phyloP scores from a whole-genome alignment of 2,888 invertebrate genomes.

The Hirudinaria manillensis region DNA sequence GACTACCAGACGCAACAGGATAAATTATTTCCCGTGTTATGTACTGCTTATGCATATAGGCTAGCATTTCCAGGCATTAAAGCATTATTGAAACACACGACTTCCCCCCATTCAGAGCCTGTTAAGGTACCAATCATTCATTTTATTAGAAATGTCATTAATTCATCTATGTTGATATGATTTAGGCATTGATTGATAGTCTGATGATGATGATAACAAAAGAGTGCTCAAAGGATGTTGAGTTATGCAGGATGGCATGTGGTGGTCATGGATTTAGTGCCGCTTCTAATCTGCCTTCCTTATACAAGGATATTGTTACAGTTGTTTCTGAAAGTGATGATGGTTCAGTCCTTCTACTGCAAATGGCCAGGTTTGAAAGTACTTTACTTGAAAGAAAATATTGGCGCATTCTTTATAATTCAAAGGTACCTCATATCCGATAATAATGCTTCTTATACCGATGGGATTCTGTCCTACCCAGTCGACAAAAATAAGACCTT shows the following conservation, averaged over 20 bases:
- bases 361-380: constrained; percentile 65
- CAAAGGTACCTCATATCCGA: too few relatives aligned
- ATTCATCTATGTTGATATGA: constrained; percentile 55
- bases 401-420: background rate
- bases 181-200: constrained; percentile 84
- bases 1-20: constrained; percentile 90
- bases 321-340: constrained; percentile 92
- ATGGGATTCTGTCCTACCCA: too few relatives aligned
- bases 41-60: constrained; percentile 73
- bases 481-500: too few relatives aligned
- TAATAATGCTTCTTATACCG: too few relatives aligned
- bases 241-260: constrained; percentile 80
- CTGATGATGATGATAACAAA: constrained; percentile 79
- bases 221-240: constrained; percentile 70
- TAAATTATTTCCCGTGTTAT: constrained; percentile 78
- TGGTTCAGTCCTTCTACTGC: constrained; percentile 84
- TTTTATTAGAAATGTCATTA: background rate
- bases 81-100: background rate
- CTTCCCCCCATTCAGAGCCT: background rate
- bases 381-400: background rate
- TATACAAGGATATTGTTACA: constrained; percentile 77
- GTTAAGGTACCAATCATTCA: background rate
- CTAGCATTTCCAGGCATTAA: constrained; percentile 55
- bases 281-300: constrained; percentile 71
- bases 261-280: constrained; percentile 83